phyloP scores from a whole-genome alignment of 2,888 invertebrate species.

The Alcis repandata region DNA sequence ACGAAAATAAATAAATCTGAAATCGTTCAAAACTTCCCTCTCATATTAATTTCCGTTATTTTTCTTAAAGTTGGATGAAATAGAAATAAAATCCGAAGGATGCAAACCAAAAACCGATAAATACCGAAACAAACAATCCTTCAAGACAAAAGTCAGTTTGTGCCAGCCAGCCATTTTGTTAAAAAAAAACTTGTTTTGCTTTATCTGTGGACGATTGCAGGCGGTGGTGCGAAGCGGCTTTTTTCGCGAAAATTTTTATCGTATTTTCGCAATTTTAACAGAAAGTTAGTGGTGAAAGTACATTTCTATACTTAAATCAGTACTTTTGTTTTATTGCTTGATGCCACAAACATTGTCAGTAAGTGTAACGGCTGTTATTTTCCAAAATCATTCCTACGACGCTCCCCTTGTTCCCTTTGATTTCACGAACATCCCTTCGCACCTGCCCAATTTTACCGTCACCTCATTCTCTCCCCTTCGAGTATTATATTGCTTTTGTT shows the following conservation, averaged over 20 bases:
- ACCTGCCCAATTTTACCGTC: constrained; percentile 37
- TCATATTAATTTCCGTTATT: background rate
- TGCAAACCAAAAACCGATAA: constrained; percentile 20
- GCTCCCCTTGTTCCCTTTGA: constrained; percentile 38
- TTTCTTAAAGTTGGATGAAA: background rate
- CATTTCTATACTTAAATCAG: background rate
- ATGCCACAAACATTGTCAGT: constrained; percentile 36
- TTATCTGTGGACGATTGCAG: constrained; percentile 21
- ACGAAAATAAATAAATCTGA: background rate
- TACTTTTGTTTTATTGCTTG: constrained; percentile 13
- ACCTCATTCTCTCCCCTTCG: constrained; percentile 16
- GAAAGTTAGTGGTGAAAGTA: constrained; percentile 1
- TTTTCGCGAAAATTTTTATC: constrained; percentile 29
- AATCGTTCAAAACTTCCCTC: background rate
- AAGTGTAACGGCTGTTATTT: constrained; percentile 28
- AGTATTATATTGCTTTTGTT: background rate
- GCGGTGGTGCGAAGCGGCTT: constrained; percentile 45
- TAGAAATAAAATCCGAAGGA: background rate
- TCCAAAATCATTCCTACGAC: constrained; percentile 21
- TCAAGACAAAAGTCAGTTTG: background rate
- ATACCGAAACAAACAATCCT: constrained; percentile 13
- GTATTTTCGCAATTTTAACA: constrained; percentile 20
- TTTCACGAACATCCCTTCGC: constrained; percentile 36
- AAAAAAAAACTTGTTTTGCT: background rate
- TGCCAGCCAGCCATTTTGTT: background rate